phyloP scores from a whole-genome alignment of 1,140 invertebrate species.

The Nephotettix cincticeps region DNA sequence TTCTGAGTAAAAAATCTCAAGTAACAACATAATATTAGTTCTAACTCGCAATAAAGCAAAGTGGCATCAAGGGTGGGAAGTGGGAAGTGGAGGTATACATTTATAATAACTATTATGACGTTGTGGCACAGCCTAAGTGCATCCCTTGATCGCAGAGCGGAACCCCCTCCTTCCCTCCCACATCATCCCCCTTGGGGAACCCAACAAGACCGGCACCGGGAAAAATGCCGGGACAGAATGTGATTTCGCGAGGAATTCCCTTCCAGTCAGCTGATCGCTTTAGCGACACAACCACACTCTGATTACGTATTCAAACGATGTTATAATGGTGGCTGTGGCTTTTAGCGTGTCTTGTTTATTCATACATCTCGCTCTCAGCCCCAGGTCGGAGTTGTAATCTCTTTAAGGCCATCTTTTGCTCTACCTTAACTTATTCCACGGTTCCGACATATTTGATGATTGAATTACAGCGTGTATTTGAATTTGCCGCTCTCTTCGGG shows the following conservation, averaged over 20 bases:
- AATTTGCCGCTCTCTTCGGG: too few species aligned
- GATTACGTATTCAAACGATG: not conserved
- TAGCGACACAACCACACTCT: not conserved
- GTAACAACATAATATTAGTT: too few species aligned
- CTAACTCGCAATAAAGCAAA: too few species aligned
- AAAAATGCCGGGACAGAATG: not conserved
- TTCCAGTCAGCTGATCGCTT: not conserved
- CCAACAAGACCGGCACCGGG: not conserved
- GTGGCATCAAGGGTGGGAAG: too few species aligned
- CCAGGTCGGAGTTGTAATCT: too few species aligned
- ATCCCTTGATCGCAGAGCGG: not conserved
- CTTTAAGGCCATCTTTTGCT: too few species aligned
- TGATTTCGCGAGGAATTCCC: not conserved
- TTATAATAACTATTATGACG: not conserved
- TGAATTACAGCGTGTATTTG: too few species aligned
- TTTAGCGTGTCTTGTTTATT: not conserved
- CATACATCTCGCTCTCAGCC: not conserved
- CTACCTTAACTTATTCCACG: too few species aligned
- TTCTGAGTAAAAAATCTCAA: too few species aligned
- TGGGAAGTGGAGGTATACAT: not conserved
- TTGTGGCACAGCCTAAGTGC: not conserved
- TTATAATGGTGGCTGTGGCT: not conserved
- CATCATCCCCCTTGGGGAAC: too few species aligned
- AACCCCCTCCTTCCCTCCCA: too few species aligned
- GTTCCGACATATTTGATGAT: too few species aligned